Percentiles rank a stretch among this genome's conserved stretches.
Conservation (phyloP, 2,888 invertebrate species). For the Tryphoninae sp. region DNA sequence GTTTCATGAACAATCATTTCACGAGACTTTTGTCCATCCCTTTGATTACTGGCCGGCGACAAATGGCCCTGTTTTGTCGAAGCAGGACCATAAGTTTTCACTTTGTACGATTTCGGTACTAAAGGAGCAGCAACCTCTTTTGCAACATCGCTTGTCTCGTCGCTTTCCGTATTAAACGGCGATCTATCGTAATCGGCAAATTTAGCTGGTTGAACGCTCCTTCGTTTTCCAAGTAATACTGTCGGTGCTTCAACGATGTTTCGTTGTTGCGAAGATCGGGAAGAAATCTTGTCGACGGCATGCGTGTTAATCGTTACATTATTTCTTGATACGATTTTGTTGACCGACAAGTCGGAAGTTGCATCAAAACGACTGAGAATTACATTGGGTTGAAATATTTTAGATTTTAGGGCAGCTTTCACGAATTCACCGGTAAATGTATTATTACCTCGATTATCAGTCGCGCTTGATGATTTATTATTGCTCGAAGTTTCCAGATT, state of each 20-base stretch:
- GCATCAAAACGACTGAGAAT: constrained; percentile 70
- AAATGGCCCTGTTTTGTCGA: constrained; percentile 6
- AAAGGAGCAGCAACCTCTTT: background rate
- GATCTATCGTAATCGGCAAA: constrained; percentile 72
- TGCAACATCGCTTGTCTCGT: constrained; percentile 23
- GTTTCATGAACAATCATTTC: constrained; percentile 27
- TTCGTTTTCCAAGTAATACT: constrained; percentile 67
- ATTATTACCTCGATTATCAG: constrained; percentile 46
- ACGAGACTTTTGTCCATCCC: background rate
- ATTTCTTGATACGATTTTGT: background rate
- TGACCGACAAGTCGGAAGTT: background rate
- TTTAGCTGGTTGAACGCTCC: constrained; percentile 68
- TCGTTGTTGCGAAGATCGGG: background rate
- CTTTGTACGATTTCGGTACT: constrained; percentile 16
- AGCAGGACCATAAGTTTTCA: constrained; percentile 55
- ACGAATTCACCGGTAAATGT: constrained; percentile 71
- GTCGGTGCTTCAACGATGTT: background rate
- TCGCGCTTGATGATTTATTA: constrained; percentile 44
- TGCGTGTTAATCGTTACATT: background rate
- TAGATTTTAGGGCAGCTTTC: constrained; percentile 71
- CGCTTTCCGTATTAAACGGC: constrained; percentile 60
- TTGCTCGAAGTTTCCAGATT: constrained; percentile 72
- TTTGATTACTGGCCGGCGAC: background rate
- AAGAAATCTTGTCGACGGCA: background rate
- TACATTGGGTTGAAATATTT: constrained; percentile 76